These are phyloP conservation scores for Crotalus helleri DNA, from an alignment of 2,113 vertebrate genomes.

Conservation along the genomic window DNA sequence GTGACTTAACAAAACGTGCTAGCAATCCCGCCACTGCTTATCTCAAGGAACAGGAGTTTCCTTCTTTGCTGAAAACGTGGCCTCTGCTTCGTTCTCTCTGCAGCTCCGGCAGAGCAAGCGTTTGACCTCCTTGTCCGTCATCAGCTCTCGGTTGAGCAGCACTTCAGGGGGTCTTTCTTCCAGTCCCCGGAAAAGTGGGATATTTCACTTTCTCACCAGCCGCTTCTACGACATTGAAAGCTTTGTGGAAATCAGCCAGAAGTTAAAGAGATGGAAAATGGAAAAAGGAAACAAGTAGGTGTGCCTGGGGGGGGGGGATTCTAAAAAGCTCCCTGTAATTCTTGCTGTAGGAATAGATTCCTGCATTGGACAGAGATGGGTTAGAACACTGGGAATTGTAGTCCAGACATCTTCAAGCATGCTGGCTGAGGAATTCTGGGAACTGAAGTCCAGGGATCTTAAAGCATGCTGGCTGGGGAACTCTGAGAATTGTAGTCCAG, in stretches of 20 bases:
- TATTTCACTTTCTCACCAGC: conserved; percentile 58
- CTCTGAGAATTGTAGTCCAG: too few relatives aligned
- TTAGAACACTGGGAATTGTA: too few relatives aligned
- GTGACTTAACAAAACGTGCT: neutral
- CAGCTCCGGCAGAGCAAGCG: conserved; percentile 51
- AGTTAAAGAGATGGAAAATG: conserved; percentile 27
- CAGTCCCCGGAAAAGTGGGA: conserved; percentile 24
- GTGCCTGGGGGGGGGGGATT: neutral
- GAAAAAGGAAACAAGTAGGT: conserved; percentile 65
- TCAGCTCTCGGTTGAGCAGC: neutral
- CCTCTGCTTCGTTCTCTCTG: neutral
- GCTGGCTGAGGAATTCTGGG: too few relatives aligned
- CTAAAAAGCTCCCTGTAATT: neutral
- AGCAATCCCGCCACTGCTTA: neutral
- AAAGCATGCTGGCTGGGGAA: too few relatives aligned
- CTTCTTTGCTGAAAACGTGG: neutral
- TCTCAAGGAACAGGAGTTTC: neutral
- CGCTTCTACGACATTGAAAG: conserved; percentile 68
- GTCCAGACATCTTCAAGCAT: too few relatives aligned
- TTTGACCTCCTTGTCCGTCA: neutral
- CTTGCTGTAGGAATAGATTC: neutral
- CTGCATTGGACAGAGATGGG: neutral
- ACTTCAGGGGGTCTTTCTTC: neutral
- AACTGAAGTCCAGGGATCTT: too few relatives aligned
- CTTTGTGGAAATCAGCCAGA: conserved; percentile 46